Evolutionary conservation across 2,113 vertebrate species (phyloP).

Genomic region (human (Homo sapiens)): GRCh38 chr7:137818001-137818500

Average conservation of each 20-base stretch:
- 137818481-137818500: no score
- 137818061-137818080: background rate
- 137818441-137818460: no score
- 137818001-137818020: background rate
- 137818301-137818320: slow-evolving; percentile 1
- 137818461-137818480: no score
- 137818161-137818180: background rate
- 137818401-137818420: background rate
- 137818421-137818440: no score
- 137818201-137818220: background rate
- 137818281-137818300: background rate
- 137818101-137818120: background rate
- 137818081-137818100: background rate
- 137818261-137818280: background rate
- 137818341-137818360: background rate
- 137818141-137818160: background rate
- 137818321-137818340: background rate
- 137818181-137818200: background rate
- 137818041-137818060: background rate
- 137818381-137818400: background rate
- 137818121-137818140: background rate
- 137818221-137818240: slow-evolving; percentile 16
- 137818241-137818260: background rate
- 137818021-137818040: background rate
- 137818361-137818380: background rate